phyloP scores from a whole-genome alignment of 2,888 invertebrate genomes.

The Lissocephala sabroskyi region DNA sequence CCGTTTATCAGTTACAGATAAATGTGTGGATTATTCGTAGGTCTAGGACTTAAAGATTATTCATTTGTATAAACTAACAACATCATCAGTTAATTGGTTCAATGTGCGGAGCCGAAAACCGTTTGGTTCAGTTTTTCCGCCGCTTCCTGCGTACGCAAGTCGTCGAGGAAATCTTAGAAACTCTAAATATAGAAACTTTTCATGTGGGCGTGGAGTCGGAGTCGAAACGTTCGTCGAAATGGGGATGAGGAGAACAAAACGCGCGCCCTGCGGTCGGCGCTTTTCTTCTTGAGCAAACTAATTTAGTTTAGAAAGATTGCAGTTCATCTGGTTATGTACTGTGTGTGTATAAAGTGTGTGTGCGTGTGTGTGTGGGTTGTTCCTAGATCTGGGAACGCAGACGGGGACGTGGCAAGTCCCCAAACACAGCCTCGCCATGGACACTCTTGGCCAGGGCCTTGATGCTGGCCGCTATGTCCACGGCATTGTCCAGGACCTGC shows the following conservation, averaged over 20 bases:
- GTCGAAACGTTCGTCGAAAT: too few relatives aligned
- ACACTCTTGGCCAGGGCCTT: conserved; percentile 93
- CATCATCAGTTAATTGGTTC: conserved; percentile 46
- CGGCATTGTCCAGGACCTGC: conserved; percentile 76
- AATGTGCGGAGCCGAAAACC: conserved; percentile 38
- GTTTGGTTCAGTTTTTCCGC: too few relatives aligned
- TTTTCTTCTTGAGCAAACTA: conserved; percentile 54
- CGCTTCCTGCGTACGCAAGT: conserved; percentile 38
- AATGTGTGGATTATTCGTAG: conserved; percentile 24
- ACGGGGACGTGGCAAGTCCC: conserved; percentile 88
- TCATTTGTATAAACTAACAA: conserved; percentile 51
- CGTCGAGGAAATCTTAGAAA: too few relatives aligned
- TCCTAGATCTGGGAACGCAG: conserved; percentile 86
- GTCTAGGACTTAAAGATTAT: too few relatives aligned
- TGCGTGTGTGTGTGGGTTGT: neutral
- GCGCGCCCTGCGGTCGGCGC: too few relatives aligned
- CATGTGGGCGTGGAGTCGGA: too few relatives aligned
- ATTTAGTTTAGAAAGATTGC: conserved; percentile 47
- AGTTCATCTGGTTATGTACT: neutral
- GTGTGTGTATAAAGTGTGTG: neutral
- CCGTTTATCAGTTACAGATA: too few relatives aligned
- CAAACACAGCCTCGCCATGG: conserved; percentile 89
- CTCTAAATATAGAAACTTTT: conserved; percentile 34
- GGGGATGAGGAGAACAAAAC: too few relatives aligned
- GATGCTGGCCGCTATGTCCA: conserved; percentile 92